Evolutionary conservation across 2,888 invertebrate genomes (phyloP), one percentile per base, ranked within the genome.

Genomic region (Ellobium chinense): DNA sequence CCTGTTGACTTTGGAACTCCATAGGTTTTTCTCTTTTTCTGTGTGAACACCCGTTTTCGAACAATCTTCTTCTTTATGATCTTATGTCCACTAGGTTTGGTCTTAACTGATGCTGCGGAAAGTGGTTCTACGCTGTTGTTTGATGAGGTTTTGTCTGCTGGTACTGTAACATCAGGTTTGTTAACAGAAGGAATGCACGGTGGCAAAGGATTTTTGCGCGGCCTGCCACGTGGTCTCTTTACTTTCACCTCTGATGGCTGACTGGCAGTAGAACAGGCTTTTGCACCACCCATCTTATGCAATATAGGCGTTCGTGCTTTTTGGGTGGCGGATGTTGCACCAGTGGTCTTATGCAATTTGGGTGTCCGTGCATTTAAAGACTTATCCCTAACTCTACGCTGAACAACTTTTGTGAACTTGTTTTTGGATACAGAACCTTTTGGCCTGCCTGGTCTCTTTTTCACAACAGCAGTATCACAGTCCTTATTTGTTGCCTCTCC

Each of bases 361-460:
- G 27, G 9, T 39, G n/a, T 31, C 29, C 54, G 37, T 12, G 9
- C 34, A 54, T 24, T 39, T 14, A 36, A 37, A 4, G n/a, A 29
- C 14, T 56, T 46, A 56, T 66, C 66, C 54, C 76, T 46, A 56
- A 76, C 24, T 46, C 65, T 76, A 18, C 76, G 65, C 29, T 63
- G 36, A 27, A 63, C 37, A 29, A 46, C 21, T 34, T 39, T 46
- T 24, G 37, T 21, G 27, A 27, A 7, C 36, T 73, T 65, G 12
- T 74, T 73, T 69, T 80, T 80, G 7, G 46, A 60, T 60, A 77
- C 2, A 29, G 86, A 86, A n/a, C 87, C 87, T 76, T 86, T 86
- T 7, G 86, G 86, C 31, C 85, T 78, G n/a, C 86, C 86, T 54
- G 79, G 83, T 46, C 82, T 66, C 62, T 84, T 86, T 24, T 72